Percentiles rank a stretch among this genome's conserved stretches.
These are phyloP conservation scores for Mimas tiliae DNA, from an alignment of 2,888 invertebrate species.

Conservation along the genomic window DNA sequence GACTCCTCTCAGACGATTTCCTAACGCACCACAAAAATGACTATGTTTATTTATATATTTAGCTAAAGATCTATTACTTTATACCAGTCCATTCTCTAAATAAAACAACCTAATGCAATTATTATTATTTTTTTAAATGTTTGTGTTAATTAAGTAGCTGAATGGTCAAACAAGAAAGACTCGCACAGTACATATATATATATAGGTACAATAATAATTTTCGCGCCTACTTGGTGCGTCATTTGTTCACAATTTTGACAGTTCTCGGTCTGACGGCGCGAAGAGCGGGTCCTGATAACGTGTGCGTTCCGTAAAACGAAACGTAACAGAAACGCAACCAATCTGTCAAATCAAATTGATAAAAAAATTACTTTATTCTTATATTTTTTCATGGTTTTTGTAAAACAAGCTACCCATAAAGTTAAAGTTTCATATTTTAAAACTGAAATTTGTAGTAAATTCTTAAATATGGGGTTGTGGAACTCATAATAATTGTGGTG, in stretches of 20 bases:
- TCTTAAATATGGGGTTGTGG: slow-evolving; percentile 57
- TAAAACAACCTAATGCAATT: too few relatives aligned
- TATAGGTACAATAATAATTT: too few relatives aligned
- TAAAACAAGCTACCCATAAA: background rate
- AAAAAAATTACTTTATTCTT: slow-evolving; percentile 16
- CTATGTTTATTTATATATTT: too few relatives aligned
- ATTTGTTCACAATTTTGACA: slow-evolving; percentile 58
- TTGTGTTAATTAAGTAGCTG: too few relatives aligned
- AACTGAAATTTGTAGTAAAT: background rate
- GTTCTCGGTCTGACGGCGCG: slow-evolving; percentile 70
- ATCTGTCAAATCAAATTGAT: slow-evolving; percentile 39
- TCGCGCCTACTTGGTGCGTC: slow-evolving; percentile 61
- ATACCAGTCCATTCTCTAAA: too few relatives aligned
- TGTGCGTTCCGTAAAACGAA: slow-evolving; percentile 60
- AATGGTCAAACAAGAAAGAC: too few relatives aligned
- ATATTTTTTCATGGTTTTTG: slow-evolving; percentile 21
- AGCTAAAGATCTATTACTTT: too few relatives aligned
- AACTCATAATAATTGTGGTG: slow-evolving; percentile 52
- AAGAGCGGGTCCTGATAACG: slow-evolving; percentile 52
- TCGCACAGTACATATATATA: too few relatives aligned
- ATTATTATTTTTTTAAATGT: too few relatives aligned
- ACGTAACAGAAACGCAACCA: slow-evolving; percentile 56
- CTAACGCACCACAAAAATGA: too few relatives aligned
- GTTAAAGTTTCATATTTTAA: background rate
- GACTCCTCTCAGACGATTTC: too few relatives aligned